Percentiles rank a stretch among this genome's conserved stretches.
These are phyloP conservation scores for Apoderus coryli DNA, from an alignment of 2,888 invertebrate genomes.

Conservation along the genomic window DNA sequence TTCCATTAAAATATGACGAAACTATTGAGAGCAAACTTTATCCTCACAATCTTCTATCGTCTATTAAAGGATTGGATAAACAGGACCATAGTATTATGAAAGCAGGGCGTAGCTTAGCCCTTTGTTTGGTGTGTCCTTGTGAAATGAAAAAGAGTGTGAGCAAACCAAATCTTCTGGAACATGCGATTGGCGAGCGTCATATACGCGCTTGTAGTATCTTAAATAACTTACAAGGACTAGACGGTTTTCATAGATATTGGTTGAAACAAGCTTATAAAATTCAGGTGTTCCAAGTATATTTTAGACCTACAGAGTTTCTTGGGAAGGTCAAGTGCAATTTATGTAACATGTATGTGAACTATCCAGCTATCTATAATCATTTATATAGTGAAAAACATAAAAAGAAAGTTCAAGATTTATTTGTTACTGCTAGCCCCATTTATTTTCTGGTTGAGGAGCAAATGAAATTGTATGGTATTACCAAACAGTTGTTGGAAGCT, in stretches of 20 bases:
- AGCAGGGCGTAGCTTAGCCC: constrained; percentile 16
- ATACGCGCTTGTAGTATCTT: constrained; percentile 13
- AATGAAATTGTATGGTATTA: constrained; percentile 18
- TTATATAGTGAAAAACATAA: constrained; percentile 18
- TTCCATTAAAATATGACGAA: constrained; percentile 17
- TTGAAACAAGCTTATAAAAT: constrained; percentile 18
- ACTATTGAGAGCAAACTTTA: constrained; percentile 18
- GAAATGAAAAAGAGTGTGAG: constrained; percentile 15
- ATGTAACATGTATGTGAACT: constrained; percentile 15
- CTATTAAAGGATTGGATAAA: constrained; percentile 18
- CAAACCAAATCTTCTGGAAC: constrained; percentile 18
- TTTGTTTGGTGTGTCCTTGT: constrained; percentile 23
- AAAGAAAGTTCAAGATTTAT: constrained; percentile 16
- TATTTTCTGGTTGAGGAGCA: constrained; percentile 18
- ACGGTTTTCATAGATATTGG: constrained; percentile 23
- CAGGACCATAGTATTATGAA: constrained; percentile 19
- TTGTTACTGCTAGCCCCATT: constrained; percentile 12
- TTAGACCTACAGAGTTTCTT: constrained; percentile 17
- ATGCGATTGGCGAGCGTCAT: constrained; percentile 22
- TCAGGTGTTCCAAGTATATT: constrained; percentile 26
- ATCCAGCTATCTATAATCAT: constrained; percentile 15
- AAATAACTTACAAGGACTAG: constrained; percentile 12
- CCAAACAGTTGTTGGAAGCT: constrained; percentile 6
- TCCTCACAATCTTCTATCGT: constrained; percentile 18
- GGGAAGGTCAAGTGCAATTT: constrained; percentile 16